Base-by-base conservation (phyloP, 2,113 vertebrate species). In the Ctenomys sociabilis region DNA sequence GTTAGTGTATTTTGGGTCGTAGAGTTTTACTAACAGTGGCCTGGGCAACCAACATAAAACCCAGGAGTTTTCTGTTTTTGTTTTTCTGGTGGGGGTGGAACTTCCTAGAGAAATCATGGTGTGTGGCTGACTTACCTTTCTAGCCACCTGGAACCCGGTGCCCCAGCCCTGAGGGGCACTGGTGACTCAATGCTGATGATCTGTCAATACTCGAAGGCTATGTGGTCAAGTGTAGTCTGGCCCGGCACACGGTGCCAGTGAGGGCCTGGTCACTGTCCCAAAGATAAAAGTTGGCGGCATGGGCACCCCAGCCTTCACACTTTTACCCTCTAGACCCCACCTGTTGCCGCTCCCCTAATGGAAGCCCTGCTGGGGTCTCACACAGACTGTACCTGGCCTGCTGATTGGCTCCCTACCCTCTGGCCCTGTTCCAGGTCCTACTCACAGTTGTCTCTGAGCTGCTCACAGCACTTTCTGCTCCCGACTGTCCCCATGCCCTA, bases 21-120 rank as follows among this genome's bases (percentile, higher is more conserved):
- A 21, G 40, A n/a, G 37, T 95, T 92, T 89, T 66, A 43, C 66
- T 91, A 61, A 73, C 22, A 1, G 85, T 94, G 95, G 78, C 86
- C 72, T 52, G 88, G 45, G 85, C 85, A 92, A 92, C 82, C 37
- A 82, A 49, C 35, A 37, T 93, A 81, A 90, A 95, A 88, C 91
- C 57, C n/a, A 95, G 35, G 86, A 30, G 64, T 57, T 57, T 57
- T 57, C 17, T 14, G 54, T 17, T 57, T 57, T 57, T 57, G 54
- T 68, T 95, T 80, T 64, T 87, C n/a, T 13, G 5, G 14, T 85
- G 49, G 64, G 45, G 43, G 49, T 43, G 17, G 57, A 84, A 78
- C 40, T 68, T 63, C 83, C 40, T 59, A 35, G 70, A 57, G 68
- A 81, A 80, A 54, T n/a, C 57, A 37, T 35, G 84, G 16, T 17